Percentiles rank a stretch among this genome's conserved stretches.
Evolutionary conservation across 2,113 vertebrate species (phyloP).

Genomic region (Tachuris rubrigastra): DNA sequence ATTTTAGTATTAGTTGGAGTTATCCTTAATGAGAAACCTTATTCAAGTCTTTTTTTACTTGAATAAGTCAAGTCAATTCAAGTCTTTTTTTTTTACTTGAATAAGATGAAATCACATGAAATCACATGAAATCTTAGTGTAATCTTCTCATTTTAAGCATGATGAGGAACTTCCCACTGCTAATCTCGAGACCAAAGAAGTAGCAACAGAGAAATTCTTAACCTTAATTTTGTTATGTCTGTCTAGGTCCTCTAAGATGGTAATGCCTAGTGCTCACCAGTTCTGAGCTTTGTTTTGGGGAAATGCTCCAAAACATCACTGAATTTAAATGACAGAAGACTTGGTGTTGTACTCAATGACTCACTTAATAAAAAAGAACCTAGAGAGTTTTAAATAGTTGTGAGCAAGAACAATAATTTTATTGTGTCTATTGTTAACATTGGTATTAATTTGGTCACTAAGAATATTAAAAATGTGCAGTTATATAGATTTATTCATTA

Average conservation of each 20-base stretch:
- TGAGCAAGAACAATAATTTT: not conserved
- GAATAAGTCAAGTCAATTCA: too few species aligned
- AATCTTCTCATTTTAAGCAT: not conserved
- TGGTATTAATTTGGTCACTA: not conserved
- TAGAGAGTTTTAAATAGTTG: not conserved
- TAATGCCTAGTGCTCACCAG: not conserved
- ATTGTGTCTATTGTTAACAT: not conserved
- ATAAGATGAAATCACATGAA: too few species aligned
- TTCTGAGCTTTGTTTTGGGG: not conserved
- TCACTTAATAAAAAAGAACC: not conserved
- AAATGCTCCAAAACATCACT: not conserved
- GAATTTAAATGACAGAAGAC: not conserved
- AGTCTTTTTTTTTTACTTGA: too few species aligned
- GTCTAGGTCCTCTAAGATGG: not conserved
- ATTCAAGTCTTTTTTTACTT: not conserved
- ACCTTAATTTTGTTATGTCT: not conserved
- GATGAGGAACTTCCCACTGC: not conserved
- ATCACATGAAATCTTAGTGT: not conserved
- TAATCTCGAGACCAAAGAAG: not conserved
- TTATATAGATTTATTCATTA: not conserved
- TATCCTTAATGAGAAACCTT: not conserved
- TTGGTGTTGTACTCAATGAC: not conserved
- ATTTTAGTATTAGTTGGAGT: not conserved
- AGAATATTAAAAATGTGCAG: not conserved
- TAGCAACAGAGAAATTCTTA: not conserved